These are phyloP conservation scores for Aphelocoma coerulescens DNA, from an alignment of 2,113 vertebrate genomes.

Conservation along the genomic window DNA sequence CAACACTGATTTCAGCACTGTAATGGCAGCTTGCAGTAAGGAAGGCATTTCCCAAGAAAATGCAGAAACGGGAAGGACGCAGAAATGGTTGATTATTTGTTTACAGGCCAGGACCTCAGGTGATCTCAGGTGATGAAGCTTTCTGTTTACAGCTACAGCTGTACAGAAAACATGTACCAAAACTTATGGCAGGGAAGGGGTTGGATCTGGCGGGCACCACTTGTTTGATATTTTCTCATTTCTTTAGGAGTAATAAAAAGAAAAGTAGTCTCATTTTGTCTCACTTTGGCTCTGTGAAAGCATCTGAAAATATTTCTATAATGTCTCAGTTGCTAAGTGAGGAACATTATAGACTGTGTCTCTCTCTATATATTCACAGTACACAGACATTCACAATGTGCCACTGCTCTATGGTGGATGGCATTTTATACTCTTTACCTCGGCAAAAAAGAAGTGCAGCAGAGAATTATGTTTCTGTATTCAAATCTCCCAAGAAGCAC, in stretches of 20 bases:
- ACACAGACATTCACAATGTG: not conserved
- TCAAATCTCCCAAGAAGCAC: not conserved
- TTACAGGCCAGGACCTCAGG: not conserved
- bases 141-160: not conserved
- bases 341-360: not conserved
- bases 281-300: not conserved
- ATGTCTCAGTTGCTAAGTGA: not conserved
- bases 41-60: not conserved
- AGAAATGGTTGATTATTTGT: not conserved
- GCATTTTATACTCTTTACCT: not conserved
- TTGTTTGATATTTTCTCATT: not conserved
- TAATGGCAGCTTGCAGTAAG: not conserved
- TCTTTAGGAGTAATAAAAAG: not conserved
- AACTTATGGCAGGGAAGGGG: not conserved
- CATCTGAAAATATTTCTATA: not conserved
- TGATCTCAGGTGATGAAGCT: not conserved
- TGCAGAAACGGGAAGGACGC: not conserved
- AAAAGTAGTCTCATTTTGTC: not conserved
- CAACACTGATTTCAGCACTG: not conserved
- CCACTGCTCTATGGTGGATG: not conserved
- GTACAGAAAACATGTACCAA: not conserved
- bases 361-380: not conserved
- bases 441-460: not conserved
- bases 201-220: not conserved
- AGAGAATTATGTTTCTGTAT: not conserved